Conservation (phyloP, 2,888 invertebrate species). For the Pilophorus perplexus region DNA sequence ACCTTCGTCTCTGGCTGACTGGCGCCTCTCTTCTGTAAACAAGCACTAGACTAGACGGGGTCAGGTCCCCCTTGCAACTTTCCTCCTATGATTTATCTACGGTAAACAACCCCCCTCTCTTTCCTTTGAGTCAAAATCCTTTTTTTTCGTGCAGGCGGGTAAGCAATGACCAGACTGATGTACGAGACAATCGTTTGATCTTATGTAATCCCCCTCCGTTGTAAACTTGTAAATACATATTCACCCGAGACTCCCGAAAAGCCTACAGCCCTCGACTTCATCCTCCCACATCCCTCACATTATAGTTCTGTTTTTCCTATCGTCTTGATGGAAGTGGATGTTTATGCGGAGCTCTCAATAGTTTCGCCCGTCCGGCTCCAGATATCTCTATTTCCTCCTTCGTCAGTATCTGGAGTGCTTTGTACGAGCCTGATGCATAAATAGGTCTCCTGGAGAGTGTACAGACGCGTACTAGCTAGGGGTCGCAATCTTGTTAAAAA, state of each 20-base stretch:
- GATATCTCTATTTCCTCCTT: too few species aligned
- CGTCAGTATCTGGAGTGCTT: too few species aligned
- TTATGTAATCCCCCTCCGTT: conserved; percentile 16
- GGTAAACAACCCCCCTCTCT: conserved; percentile 31
- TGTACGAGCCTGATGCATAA: too few species aligned
- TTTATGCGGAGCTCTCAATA: too few species aligned
- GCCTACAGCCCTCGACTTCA: neutral
- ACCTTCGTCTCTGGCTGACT: neutral
- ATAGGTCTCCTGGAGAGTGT: too few species aligned
- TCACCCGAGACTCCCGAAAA: neutral
- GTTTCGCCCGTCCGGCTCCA: too few species aligned
- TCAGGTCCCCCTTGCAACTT: conserved; percentile 36
- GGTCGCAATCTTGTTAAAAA: too few species aligned
- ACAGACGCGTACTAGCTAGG: too few species aligned
- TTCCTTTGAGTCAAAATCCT: too few species aligned
- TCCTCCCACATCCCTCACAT: neutral
- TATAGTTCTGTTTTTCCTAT: conserved; percentile 34
- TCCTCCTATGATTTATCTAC: conserved; percentile 43
- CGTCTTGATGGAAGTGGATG: conserved; percentile 31
- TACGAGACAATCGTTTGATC: conserved; percentile 11
- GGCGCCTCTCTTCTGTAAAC: conserved; percentile 40
- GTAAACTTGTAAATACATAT: too few species aligned
- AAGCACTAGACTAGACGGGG: conserved; percentile 40
- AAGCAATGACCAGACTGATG: too few species aligned
- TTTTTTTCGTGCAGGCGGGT: too few species aligned